These are phyloP conservation scores for Darevskia mixta DNA, from an alignment of 2,797 vertebrate genomes.

Conservation along the genomic window DNA sequence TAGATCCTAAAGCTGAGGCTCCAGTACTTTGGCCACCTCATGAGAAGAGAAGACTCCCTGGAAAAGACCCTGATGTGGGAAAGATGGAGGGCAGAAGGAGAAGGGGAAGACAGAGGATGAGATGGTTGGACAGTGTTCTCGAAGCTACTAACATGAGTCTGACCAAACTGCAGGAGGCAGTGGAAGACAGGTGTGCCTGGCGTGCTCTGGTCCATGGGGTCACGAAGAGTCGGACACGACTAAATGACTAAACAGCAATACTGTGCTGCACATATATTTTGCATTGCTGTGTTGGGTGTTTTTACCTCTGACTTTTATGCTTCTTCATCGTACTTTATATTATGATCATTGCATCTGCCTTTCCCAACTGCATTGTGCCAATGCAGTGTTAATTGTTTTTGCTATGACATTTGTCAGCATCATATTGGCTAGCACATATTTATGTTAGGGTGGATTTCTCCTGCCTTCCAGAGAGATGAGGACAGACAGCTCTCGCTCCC, in stretches of 20 bases:
- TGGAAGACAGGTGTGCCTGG: too few relatives aligned
- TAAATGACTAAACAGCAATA: background rate
- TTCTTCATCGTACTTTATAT: background rate
- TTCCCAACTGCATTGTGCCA: background rate
- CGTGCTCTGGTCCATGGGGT: too few relatives aligned
- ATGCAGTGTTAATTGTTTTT: background rate
- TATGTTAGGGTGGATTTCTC: background rate
- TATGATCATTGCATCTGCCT: background rate
- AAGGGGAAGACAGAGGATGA: too few relatives aligned
- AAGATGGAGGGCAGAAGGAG: too few relatives aligned
- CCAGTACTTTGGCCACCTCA: too few relatives aligned
- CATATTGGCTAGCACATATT: background rate
- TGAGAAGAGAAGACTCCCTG: too few relatives aligned
- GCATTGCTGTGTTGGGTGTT: background rate
- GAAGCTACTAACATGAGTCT: too few relatives aligned
- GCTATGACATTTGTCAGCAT: background rate
- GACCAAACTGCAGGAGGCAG: too few relatives aligned
- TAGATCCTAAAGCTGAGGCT: too few relatives aligned
- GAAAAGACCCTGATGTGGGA: too few relatives aligned
- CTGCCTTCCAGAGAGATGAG: conserved; percentile 15
- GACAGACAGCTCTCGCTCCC: conserved; percentile 20
- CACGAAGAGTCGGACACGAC: too few relatives aligned
- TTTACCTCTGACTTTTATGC: background rate
- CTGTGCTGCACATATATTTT: background rate
- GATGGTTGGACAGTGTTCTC: too few relatives aligned